phyloP scores from a whole-genome alignment of 2,113 vertebrate species.

The Burhinus oedicnemus region DNA sequence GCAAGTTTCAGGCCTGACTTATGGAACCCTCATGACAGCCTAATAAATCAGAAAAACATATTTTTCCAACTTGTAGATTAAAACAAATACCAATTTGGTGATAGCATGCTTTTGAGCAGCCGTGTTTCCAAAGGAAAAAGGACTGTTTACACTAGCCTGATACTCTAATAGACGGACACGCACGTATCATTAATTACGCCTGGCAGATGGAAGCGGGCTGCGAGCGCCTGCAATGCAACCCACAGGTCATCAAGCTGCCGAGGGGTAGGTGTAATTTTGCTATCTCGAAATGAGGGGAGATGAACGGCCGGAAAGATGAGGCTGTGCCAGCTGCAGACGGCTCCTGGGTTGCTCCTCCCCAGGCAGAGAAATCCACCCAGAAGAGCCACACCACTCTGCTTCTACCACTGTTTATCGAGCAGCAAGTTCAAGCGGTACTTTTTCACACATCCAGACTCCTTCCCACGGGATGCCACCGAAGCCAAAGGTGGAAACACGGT shows the following conservation, averaged over 20 bases:
- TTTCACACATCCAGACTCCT: not conserved
- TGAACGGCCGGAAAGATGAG: not conserved
- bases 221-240: not conserved
- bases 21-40: not conserved
- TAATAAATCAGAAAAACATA: conserved; percentile 14
- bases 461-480: not conserved
- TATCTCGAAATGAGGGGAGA: not conserved
- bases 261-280: not conserved
- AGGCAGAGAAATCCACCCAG: not conserved
- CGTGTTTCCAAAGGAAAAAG: not conserved
- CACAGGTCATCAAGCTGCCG: not conserved
- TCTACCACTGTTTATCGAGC: not conserved
- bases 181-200: not conserved
- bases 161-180: not conserved
- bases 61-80: conserved; percentile 46
- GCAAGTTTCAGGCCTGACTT: not conserved
- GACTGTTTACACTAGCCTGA: conserved; percentile 5
- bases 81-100: conserved; percentile 42
- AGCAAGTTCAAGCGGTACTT: not conserved
- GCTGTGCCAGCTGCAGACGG: not conserved
- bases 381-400: not conserved
- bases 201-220: conserved; percentile 3
- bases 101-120: conserved; percentile 2
- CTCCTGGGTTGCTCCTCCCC: not conserved
- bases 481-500: not conserved